phyloP scores from a whole-genome alignment of 2,797 vertebrate species.

The Poeciliopsis gracilis region DNA sequence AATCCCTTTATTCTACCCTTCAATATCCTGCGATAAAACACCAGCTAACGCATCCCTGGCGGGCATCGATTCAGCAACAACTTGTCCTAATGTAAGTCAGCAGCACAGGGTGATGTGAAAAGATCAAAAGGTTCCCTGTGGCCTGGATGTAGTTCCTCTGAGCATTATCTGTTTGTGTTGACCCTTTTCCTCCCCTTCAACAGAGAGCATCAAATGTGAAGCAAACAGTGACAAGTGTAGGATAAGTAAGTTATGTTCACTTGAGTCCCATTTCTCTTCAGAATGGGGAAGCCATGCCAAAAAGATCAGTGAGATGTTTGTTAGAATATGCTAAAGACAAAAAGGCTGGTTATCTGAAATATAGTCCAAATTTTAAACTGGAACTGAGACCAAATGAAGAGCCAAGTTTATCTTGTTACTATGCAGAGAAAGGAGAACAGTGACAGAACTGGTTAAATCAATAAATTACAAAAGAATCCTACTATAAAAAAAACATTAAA shows the following conservation, averaged over 20 bases:
- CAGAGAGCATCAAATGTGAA: not conserved
- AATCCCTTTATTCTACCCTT: conserved; percentile 12
- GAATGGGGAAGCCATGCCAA: not conserved
- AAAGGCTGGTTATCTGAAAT: not conserved
- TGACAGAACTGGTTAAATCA: not conserved
- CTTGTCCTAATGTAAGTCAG: conserved; percentile 53
- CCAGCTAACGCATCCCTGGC: conserved; percentile 49
- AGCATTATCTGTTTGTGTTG: conserved; percentile 2
- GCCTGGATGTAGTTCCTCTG: conserved; percentile 32
- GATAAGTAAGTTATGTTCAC: not conserved
- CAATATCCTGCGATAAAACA: conserved; percentile 51
- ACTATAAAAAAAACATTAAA: not conserved
- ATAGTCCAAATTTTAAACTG: not conserved
- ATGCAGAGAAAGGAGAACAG: not conserved
- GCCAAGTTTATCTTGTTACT: not conserved
- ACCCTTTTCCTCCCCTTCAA: not conserved
- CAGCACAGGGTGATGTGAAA: conserved; percentile 53
- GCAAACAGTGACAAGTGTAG: not conserved
- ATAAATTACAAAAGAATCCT: not conserved
- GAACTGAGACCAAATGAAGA: not conserved
- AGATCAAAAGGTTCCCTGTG: conserved; percentile 65
- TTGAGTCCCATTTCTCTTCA: not conserved
- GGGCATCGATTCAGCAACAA: conserved; percentile 54
- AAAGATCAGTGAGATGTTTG: not conserved
- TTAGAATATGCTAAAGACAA: not conserved